These are phyloP conservation scores for Nothobranchius kuhntae DNA, from an alignment of 2,113 vertebrate species.

Conservation along the genomic window DNA sequence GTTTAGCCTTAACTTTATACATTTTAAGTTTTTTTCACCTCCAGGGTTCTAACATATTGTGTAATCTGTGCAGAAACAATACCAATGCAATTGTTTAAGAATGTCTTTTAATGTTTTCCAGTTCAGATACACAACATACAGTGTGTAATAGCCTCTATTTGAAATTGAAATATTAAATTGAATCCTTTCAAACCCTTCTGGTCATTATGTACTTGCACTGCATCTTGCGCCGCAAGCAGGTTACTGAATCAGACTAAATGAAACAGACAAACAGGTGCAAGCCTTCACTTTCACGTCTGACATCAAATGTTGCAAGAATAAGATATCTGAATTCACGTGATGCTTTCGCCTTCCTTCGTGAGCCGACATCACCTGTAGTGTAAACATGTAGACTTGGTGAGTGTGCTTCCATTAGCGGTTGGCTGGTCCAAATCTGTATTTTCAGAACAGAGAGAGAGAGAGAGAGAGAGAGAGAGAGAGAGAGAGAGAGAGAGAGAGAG, in stretches of 20 bases:
- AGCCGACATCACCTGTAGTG: slow-evolving; percentile 73
- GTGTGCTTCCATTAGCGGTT: slow-evolving; percentile 80
- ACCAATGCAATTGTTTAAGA: slow-evolving; percentile 74
- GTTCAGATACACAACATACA: slow-evolving; percentile 85
- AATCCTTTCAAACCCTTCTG: slow-evolving; percentile 69
- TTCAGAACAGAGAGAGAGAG: slow-evolving; percentile 39
- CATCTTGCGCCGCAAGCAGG: slow-evolving; percentile 73
- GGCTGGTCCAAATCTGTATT: slow-evolving; percentile 57
- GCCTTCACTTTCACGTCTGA: slow-evolving; percentile 65
- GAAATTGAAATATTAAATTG: slow-evolving; percentile 84
- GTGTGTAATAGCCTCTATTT: slow-evolving; percentile 86
- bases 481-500: slow-evolving; percentile 41
- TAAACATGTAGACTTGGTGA: slow-evolving; percentile 78
- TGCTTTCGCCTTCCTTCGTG: slow-evolving; percentile 17
- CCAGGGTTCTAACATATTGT: background rate
- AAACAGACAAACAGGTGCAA: slow-evolving; percentile 83
- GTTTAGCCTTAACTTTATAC: background rate
- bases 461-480: slow-evolving; percentile 20
- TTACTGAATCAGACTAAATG: slow-evolving; percentile 77
- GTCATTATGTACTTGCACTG: slow-evolving; percentile 70
- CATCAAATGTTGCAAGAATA: slow-evolving; percentile 65
- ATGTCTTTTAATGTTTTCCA: slow-evolving; percentile 83
- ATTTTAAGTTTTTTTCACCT: background rate
- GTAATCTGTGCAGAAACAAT: slow-evolving; percentile 9
- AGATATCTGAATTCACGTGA: slow-evolving; percentile 57